A percentile compares a stretch with the other conserved stretches of the same genome.
Evolutionary conservation across 2,888 invertebrate genomes (phyloP).

Genomic region (Nemurella pictetii): DNA sequence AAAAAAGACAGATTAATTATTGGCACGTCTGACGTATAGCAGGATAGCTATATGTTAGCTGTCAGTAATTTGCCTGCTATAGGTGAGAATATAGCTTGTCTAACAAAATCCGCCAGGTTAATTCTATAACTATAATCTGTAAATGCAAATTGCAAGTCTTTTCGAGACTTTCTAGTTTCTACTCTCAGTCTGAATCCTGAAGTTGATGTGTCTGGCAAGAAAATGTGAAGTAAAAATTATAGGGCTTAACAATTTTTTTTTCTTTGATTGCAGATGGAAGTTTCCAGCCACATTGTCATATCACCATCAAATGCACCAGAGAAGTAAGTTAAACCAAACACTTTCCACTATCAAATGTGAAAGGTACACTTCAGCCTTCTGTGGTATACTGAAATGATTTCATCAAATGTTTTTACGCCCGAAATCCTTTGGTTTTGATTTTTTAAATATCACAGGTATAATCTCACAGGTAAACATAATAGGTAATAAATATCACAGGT

Average conservation of each 20-base stretch:
- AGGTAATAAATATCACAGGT: no score
- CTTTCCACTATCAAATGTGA: no score
- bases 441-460: no score
- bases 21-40: no score
- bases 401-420: no score
- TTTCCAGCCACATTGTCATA: constrained; percentile 86
- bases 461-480: no score
- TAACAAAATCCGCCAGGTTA: not conserved
- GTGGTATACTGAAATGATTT: no score
- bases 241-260: constrained; percentile 26
- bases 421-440: no score
- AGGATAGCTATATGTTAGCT: no score
- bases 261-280: constrained; percentile 52
- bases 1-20: not conserved
- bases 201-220: not conserved
- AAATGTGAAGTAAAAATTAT: not conserved
- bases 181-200: not conserved
- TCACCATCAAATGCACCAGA: constrained; percentile 87
- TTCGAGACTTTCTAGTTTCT: not conserved
- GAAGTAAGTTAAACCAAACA: constrained; percentile 77
- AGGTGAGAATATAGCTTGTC: not conserved
- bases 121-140: not conserved
- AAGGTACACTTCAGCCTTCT: no score
- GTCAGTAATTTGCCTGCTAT: not conserved
- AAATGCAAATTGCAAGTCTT: not conserved